Percentiles rank a stretch among this genome's conserved stretches.
These are phyloP conservation scores for Pithys albifrons DNA, from an alignment of 2,113 vertebrate genomes.

Conservation along the genomic window DNA sequence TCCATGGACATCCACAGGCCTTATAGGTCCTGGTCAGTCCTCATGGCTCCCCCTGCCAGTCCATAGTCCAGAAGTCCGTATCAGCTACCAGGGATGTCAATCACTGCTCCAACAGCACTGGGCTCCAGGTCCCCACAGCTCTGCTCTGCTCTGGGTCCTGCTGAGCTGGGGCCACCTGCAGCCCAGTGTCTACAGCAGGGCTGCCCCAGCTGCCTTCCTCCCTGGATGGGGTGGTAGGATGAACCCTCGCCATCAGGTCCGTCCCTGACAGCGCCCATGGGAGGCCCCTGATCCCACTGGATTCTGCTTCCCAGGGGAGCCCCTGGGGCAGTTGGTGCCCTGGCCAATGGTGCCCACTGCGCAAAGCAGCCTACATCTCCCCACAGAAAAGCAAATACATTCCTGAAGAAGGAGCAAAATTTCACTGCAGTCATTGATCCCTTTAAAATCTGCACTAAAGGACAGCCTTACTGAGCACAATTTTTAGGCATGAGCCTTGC, in stretches of 20 bases:
- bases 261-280: not conserved
- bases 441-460: not conserved
- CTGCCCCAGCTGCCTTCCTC: not conserved
- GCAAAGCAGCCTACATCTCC: not conserved
- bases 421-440: not conserved
- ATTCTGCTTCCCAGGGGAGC: not conserved
- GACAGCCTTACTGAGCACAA: not conserved
- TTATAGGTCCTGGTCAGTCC: not conserved
- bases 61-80: fast-evolving
- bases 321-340: fast-evolving
- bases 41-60: fast-evolving
- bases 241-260: fast-evolving
- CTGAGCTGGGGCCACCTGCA: fast-evolving
- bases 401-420: not conserved
- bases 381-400: not conserved
- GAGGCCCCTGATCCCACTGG: not conserved
- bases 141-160: not conserved
- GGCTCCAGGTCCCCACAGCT: not conserved
- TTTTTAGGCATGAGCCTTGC: not conserved
- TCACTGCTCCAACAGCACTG: fast-evolving
- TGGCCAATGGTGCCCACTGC: no score
- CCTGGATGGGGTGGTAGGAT: not conserved
- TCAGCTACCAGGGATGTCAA: not conserved
- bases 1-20: not conserved
- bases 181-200: not conserved